Percentiles rank a stretch among this genome's conserved stretches.
Conservation (phyloP, 2,113 vertebrate species). For the Sinocyclocheilus rhinocerous region DNA sequence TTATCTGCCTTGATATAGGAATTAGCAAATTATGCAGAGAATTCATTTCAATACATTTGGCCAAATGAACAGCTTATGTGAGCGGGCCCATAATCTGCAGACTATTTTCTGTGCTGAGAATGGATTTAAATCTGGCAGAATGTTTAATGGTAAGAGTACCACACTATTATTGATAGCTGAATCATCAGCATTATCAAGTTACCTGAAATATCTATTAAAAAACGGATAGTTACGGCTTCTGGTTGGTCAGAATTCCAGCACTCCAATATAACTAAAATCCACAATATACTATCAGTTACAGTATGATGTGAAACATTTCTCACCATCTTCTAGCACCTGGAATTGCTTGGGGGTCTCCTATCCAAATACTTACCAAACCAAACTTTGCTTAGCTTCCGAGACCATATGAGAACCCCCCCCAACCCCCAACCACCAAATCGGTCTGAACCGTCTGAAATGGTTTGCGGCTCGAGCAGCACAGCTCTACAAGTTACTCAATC, state of each 20-base stretch:
- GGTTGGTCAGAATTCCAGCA: neutral
- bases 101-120: neutral
- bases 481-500: too few relatives aligned
- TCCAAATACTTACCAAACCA: neutral
- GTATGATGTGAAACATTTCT: neutral
- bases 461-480: too few relatives aligned
- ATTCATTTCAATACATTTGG: constrained; percentile 22
- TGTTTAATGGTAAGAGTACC: neutral
- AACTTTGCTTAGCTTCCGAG: neutral
- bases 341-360: neutral
- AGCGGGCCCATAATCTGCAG: neutral
- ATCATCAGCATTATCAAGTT: neutral
- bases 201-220: neutral
- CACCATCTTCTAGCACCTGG: neutral
- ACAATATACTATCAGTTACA: neutral
- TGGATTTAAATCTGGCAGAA: constrained; percentile 15
- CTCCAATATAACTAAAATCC: neutral
- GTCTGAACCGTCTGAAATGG: too few relatives aligned
- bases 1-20: constrained; percentile 45
- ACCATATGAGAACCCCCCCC: neutral
- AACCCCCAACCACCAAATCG: too few relatives aligned
- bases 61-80: constrained; percentile 16
- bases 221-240: neutral
- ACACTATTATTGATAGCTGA: neutral
- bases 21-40: constrained; percentile 40